Evolutionary conservation across 1,140 invertebrate genomes (phyloP), one percentile per base, ranked within the genome.

Genomic region (Paraescarpia echinospica): DNA sequence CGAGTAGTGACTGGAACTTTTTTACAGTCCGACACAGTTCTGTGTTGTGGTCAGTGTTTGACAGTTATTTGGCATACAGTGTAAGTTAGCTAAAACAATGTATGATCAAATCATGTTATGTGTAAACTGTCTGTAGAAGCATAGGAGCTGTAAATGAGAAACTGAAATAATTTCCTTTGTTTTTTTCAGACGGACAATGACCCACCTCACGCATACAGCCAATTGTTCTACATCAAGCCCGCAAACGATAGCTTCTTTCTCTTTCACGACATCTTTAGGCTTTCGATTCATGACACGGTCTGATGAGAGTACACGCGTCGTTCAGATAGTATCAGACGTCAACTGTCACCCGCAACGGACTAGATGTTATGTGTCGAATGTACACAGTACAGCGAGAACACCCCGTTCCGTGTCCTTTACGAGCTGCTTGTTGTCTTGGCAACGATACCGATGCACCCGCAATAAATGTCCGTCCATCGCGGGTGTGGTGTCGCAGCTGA

Each of bases 141-240:
- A n/a, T n/a, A n/a, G n/a, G n/a, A n/a, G n/a, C n/a, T 27, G 9
- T 77, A 77, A 77, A 77, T 77, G 18, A 77, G 27, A 18, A 77
- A 18, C 59, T 77, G 59, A 77, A 77, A 77, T 77, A 22, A 77
- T 90, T n/a, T 1, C 93, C 92, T 92, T 89, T 90, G 93, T n/a
- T n/a, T 93, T 93, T 94, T 92, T 93, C 97, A 98, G 98, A 98
- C 98, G 94, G 98, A 98, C 96, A 98, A 98, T 95, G 98, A 99
- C 97, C 98, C 97, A 95, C 98, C 98, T 94, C 98, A 98, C 96
- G 98, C 98, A 94, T 99, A 98, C 97, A 97, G 97, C 95, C 98
- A 99, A 97, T 98, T 97, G 94, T 99, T 99, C 97, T 97, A 98
- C 93, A 96, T 99, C 96, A 98, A 98, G 97, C 98, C 98, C 94